phyloP scores from a whole-genome alignment of 2,113 vertebrate genomes.

The Tupaia tana region DNA sequence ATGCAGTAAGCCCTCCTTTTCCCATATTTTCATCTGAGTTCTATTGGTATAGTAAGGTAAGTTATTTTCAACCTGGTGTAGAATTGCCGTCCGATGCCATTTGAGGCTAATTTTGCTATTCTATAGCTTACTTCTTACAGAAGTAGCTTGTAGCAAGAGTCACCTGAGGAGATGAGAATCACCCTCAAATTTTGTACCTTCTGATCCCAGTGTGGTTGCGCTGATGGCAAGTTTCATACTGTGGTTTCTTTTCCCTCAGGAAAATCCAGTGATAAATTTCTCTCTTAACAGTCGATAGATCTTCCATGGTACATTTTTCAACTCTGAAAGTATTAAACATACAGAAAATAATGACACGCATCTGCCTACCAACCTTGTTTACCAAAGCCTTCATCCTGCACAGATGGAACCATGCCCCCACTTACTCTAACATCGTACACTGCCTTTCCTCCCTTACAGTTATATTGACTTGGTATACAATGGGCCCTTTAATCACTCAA shows the following conservation, averaged over 20 bases:
- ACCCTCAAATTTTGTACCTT: background rate
- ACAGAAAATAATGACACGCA: background rate
- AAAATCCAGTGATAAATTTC: background rate
- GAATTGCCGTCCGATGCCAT: background rate
- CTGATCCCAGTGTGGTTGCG: background rate
- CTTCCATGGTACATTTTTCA: background rate
- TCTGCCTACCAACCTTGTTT: background rate
- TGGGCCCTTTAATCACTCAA: background rate
- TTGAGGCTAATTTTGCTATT: background rate
- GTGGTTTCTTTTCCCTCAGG: background rate
- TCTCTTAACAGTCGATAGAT: background rate
- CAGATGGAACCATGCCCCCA: background rate
- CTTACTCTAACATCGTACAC: background rate
- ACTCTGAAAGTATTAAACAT: conserved; percentile 23
- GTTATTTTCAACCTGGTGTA: background rate
- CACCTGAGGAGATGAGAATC: background rate
- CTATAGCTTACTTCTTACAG: background rate
- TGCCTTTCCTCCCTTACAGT: background rate
- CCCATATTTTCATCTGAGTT: background rate
- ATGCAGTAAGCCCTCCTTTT: background rate
- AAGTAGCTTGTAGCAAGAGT: background rate
- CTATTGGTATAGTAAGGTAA: background rate
- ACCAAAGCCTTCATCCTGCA: background rate
- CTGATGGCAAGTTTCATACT: background rate
- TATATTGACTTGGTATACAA: background rate